Evolutionary conservation across 2,888 invertebrate species (phyloP).

Genomic region (Acleris literana): DNA sequence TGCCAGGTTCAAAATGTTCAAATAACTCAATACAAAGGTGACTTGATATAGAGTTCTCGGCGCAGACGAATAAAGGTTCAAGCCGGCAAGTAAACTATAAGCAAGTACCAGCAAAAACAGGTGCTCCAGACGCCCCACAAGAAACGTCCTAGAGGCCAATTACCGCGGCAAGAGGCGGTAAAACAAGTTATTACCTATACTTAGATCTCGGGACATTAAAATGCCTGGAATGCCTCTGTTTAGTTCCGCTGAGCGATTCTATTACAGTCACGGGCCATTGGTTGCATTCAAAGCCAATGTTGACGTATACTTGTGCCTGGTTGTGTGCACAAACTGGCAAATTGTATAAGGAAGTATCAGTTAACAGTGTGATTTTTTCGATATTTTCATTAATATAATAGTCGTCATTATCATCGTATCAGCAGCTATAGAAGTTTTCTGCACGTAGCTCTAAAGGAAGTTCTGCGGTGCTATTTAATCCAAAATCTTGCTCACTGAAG

Average conservation of each 20-base stretch:
- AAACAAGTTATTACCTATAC: constrained; percentile 27
- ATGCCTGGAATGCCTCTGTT: constrained; percentile 22
- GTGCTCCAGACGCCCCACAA: constrained; percentile 14
- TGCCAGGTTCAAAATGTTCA: too few relatives aligned
- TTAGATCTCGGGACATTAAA: constrained; percentile 23
- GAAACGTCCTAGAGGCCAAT: constrained; percentile 27
- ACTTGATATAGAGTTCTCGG: too few relatives aligned
- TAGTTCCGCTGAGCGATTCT: constrained; percentile 40
- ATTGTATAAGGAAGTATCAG: constrained; percentile 1
- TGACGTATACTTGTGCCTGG: constrained; percentile 13
- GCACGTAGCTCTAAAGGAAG: too few relatives aligned
- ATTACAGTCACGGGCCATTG: constrained; percentile 61
- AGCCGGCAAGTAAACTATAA: background rate
- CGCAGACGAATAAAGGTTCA: too few relatives aligned
- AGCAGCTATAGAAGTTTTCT: too few relatives aligned
- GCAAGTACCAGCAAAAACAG: constrained; percentile 1
- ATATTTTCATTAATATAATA: too few relatives aligned
- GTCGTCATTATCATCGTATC: too few relatives aligned
- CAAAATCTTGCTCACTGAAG: too few relatives aligned
- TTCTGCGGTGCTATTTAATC: too few relatives aligned
- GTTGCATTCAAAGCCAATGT: constrained; percentile 61
- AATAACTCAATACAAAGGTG: too few relatives aligned
- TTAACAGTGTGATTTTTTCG: background rate
- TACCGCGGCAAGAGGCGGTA: constrained; percentile 14
- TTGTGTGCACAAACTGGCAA: constrained; percentile 20